Evolutionary conservation across 2,888 invertebrate genomes (phyloP).

Genomic region (Troides aeacus): DNA sequence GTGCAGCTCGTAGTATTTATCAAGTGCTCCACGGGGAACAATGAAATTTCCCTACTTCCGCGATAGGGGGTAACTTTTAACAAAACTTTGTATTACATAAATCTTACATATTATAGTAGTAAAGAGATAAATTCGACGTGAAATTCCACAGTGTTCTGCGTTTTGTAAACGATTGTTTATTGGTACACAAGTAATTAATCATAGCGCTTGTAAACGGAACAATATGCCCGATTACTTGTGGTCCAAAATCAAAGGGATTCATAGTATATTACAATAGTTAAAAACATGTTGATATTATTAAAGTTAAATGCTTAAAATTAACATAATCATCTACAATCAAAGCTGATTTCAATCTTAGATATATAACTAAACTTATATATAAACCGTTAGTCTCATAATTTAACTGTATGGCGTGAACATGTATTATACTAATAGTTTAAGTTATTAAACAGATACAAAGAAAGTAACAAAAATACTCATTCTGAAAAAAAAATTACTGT

Average conservation of each 20-base stretch:
- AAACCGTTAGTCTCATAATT: no score
- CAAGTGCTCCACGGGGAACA: not conserved
- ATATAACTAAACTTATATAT: no score
- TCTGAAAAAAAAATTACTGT: no score
- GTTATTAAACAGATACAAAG: no score
- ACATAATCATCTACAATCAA: no score
- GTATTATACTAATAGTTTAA: no score
- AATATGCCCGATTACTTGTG: not conserved
- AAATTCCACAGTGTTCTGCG: not conserved
- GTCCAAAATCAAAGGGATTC: not conserved
- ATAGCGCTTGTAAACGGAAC: not conserved
- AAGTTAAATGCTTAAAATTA: no score
- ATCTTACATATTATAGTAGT: not conserved
- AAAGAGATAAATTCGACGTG: not conserved
- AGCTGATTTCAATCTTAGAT: no score
- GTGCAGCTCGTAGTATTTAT: constrained; percentile 1
- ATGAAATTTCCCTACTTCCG: not conserved
- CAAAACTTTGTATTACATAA: not conserved
- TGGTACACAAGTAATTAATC: not conserved
- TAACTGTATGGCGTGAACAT: no score
- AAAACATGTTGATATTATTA: no score
- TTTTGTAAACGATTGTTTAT: not conserved
- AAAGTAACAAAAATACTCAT: no score
- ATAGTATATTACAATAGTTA: no score
- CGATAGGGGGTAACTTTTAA: not conserved